Percentiles rank a stretch among this genome's conserved stretches.
Evolutionary conservation across 92 coral and sea anemone genomes (phyloP).

Genomic region (Palythoa heliodiscus): DNA sequence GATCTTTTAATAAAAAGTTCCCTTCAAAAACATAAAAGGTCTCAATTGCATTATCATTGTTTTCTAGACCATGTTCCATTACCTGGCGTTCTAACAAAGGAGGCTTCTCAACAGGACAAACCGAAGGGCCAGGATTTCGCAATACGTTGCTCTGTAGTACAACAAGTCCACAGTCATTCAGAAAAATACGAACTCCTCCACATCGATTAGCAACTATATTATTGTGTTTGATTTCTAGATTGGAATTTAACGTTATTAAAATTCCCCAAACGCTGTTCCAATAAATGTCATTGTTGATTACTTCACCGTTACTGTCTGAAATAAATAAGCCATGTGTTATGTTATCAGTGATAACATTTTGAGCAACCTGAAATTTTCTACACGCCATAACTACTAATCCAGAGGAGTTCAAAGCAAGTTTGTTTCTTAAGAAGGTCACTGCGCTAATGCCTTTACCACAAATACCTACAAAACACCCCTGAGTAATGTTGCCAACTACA

Average conservation of each 20-base stretch:
- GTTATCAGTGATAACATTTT: background rate
- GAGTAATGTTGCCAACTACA: background rate
- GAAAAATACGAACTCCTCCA: slow-evolving; percentile 24
- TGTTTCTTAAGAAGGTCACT: background rate
- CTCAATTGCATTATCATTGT: background rate
- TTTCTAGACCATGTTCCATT: background rate
- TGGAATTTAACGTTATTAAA: background rate
- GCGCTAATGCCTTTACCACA: background rate
- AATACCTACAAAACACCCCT: background rate
- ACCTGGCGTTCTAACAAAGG: background rate
- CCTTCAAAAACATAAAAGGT: background rate
- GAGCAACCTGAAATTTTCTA: background rate
- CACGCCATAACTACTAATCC: background rate
- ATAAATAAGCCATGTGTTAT: background rate
- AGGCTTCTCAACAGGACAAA: background rate
- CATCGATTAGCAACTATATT: background rate
- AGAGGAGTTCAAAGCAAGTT: too few species aligned
- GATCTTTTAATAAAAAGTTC: background rate
- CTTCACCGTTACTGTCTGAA: background rate
- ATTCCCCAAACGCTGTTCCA: slow-evolving; percentile 11
- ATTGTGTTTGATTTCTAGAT: background rate
- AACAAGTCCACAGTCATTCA: slow-evolving; percentile 30
- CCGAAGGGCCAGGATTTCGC: slow-evolving; percentile 1
- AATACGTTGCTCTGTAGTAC: background rate
- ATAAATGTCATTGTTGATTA: background rate